A percentile compares a stretch with the other conserved stretches of the same genome.
phyloP scores from a whole-genome alignment of 2,888 invertebrate species.

The Dysmachus trigonus region DNA sequence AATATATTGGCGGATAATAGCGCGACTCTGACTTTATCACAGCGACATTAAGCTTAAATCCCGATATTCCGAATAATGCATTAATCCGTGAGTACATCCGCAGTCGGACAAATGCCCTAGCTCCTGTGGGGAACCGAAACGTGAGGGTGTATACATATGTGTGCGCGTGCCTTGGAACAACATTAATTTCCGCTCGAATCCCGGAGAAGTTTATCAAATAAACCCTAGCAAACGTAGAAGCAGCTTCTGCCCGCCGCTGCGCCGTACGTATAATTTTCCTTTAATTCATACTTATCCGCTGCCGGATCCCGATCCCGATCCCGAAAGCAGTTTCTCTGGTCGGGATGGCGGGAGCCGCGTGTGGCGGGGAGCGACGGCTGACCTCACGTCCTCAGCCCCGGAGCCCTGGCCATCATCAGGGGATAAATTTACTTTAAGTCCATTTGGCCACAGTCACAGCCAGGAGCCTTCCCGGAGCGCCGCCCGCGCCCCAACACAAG shows the following conservation, averaged over 20 bases:
- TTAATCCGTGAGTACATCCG: neutral
- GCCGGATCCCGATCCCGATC: neutral
- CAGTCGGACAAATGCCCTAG: neutral
- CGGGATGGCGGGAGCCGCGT: neutral
- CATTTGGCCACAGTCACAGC: neutral
- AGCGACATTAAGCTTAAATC: neutral
- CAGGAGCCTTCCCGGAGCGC: neutral
- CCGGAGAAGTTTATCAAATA: neutral
- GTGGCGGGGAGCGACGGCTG: neutral
- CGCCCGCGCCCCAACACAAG: neutral
- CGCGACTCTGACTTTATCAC: neutral
- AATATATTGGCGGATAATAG: neutral
- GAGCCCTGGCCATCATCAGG: slow-evolving; percentile 3
- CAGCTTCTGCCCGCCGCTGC: neutral
- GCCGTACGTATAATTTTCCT: neutral
- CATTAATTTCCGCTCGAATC: neutral
- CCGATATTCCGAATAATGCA: neutral
- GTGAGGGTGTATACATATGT: neutral
- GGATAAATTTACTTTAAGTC: slow-evolving; percentile 20
- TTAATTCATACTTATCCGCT: slow-evolving; percentile 23
- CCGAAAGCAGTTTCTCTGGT: neutral
- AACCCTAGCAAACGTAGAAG: neutral
- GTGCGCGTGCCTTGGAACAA: neutral
- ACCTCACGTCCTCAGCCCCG: slow-evolving; percentile 2
- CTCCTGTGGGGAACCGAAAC: neutral